These are phyloP conservation scores for Panulirus ornatus DNA, from an alignment of 1,140 invertebrate genomes.

Conservation along the genomic window DNA sequence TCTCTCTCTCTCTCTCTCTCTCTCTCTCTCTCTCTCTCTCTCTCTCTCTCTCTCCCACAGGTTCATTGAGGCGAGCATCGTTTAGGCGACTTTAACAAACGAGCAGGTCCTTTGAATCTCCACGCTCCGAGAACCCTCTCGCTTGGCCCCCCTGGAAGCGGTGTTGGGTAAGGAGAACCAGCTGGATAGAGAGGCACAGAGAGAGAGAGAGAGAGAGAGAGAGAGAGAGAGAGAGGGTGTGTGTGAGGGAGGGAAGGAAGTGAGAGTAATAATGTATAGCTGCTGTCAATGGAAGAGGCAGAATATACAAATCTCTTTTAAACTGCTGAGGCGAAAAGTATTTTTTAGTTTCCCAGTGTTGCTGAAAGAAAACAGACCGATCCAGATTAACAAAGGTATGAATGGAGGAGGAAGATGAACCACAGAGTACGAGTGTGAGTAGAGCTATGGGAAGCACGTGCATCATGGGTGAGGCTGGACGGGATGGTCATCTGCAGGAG, in stretches of 20 bases:
- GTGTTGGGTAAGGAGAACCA: not conserved
- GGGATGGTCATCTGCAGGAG: too few species aligned
- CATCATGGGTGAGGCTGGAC: too few species aligned
- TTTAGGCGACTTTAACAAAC: slow-evolving; percentile 21
- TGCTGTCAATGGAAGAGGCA: not conserved
- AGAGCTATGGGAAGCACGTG: too few species aligned
- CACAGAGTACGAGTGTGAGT: too few species aligned
- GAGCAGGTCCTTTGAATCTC: not conserved
- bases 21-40: not conserved
- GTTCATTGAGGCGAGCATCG: not conserved
- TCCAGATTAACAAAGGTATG: too few species aligned
- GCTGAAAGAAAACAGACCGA: too few species aligned
- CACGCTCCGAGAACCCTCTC: not conserved
- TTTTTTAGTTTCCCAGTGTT: too few species aligned
- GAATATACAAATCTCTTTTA: too few species aligned
- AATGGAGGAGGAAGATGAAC: too few species aligned
- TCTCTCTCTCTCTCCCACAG: not conserved
- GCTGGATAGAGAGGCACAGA: not conserved
- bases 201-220: not conserved
- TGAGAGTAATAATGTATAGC: not conserved
- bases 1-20: not conserved
- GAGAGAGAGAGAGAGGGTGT: not conserved
- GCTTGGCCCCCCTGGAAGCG: not conserved
- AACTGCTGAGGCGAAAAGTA: too few species aligned
- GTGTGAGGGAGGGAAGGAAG: not conserved